These are phyloP conservation scores for Mystacornis crossleyi DNA, from an alignment of 2,113 vertebrate genomes.

Conservation along the genomic window DNA sequence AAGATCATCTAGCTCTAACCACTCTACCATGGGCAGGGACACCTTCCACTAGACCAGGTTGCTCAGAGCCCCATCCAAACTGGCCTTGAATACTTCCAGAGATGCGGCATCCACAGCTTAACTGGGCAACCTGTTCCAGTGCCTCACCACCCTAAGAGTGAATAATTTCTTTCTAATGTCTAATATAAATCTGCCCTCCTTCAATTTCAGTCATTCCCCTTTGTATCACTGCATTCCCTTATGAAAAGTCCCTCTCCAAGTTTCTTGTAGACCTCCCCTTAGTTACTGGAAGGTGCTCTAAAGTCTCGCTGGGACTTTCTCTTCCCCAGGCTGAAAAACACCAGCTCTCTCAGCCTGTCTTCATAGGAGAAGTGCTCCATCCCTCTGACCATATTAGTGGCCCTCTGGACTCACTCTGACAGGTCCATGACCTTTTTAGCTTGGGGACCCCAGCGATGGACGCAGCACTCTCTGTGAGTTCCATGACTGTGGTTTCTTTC, in stretches of 20 bases:
- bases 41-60: neutral
- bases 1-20: neutral
- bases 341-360: neutral
- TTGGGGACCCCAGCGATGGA: neutral
- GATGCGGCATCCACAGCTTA: rapidly evolving
- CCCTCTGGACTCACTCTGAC: neutral
- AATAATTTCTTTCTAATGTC: neutral
- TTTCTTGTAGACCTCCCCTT: neutral
- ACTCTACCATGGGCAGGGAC: rapidly evolving
- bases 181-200: neutral
- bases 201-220: neutral
- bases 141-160: neutral
- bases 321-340: neutral
- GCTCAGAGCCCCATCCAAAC: neutral
- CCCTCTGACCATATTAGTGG: neutral
- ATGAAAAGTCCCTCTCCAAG: neutral
- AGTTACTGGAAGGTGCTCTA: neutral
- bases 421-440: neutral
- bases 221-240: neutral
- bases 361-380: neutral
- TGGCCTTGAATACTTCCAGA: neutral
- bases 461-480: neutral
- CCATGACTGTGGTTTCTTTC: neutral
- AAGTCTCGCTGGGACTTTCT: neutral
- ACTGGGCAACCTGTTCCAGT: neutral